Evolutionary conservation across 2,113 vertebrate genomes (phyloP), one percentile per base, ranked within the genome.

Genomic region (Hystrix brachyura): DNA sequence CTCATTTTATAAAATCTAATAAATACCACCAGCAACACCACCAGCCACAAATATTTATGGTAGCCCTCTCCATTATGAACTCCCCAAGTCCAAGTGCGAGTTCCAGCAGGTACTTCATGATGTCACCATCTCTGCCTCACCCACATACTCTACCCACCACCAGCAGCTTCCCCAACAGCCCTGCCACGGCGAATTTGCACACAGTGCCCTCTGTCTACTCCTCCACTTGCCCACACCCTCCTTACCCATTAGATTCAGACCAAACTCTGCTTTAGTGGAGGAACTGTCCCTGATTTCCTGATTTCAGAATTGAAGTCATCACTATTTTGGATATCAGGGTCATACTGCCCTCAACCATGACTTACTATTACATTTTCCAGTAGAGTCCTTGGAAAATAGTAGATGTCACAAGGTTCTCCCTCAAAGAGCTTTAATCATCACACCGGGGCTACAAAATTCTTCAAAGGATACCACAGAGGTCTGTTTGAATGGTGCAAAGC

Each of bases 301-400:
- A 62, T 89, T 81, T 85, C 67, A 81, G 34, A 94, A 79, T 9
- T 29, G 59, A 53, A 65, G n/a, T 69, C 95, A n/a, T 64, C 60
- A 72, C 43, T 85, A 3, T 53, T 82, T 21, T 65, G 43, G 23
- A 72, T 71, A 85, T 12, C 51, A 80, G 87, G 12, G 15, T 8
- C 48, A 84, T 10, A 29, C 11, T 83, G 10, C 10, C 57, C 65
- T 84, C 71, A 90, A 62, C 12, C 38, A 91, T 29, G 19, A 76
- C 9, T 25, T 38, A 53, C 18, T 88, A 23, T 64, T 71, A 27
- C 48, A 76, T 87, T 92, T 83, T 71, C 53, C n/a, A 87, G 12
- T 3, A 38, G 17, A 32, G 46, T 34, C 27, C 23, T 72, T 86
- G 65, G 71, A 55, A 90, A 93, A 72, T 82, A 19, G 14, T 80